Percentiles rank a stretch among this genome's conserved stretches.
Conservation (phyloP, 2,797 vertebrate species). For the Sebastes melanostomus region DNA sequence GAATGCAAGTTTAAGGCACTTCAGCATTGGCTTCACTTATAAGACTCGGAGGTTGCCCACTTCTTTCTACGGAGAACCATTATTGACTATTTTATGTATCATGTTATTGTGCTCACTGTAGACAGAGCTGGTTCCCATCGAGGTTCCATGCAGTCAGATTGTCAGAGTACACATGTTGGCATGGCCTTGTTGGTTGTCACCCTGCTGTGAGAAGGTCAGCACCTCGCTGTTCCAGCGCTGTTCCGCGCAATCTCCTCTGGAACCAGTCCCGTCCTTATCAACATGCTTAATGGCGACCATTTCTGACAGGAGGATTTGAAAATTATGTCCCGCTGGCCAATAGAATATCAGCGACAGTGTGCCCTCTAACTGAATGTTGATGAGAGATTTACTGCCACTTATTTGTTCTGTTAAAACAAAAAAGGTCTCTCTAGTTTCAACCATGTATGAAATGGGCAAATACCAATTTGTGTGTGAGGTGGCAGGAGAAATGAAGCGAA, state of each 20-base stretch:
- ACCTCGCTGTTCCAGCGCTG: slow-evolving; percentile 26
- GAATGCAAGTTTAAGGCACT: no score
- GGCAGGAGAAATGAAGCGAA: background rate
- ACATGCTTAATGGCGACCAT: background rate
- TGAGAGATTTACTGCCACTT: background rate
- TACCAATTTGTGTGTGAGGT: background rate
- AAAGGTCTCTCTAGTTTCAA: background rate
- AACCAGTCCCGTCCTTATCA: slow-evolving; percentile 30
- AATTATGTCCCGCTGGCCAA: background rate
- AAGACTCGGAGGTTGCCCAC: no score
- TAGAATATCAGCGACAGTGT: background rate
- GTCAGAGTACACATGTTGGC: slow-evolving; percentile 61
- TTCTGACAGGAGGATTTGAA: slow-evolving; percentile 29
- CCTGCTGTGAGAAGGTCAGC: slow-evolving; percentile 65
- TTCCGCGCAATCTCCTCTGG: slow-evolving; percentile 10
- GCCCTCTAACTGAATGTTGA: background rate
- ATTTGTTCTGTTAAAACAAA: background rate
- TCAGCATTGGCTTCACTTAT: no score
- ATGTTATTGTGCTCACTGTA: background rate
- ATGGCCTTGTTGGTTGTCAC: slow-evolving; percentile 6
- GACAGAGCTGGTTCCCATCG: slow-evolving; percentile 32
- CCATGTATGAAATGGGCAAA: background rate
- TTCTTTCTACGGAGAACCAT: background rate
- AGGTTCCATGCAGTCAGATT: slow-evolving; percentile 36
- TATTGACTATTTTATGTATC: background rate